Evolutionary conservation across 2,113 vertebrate species (phyloP).

Genomic region (Austrofundulus limnaeus): DNA sequence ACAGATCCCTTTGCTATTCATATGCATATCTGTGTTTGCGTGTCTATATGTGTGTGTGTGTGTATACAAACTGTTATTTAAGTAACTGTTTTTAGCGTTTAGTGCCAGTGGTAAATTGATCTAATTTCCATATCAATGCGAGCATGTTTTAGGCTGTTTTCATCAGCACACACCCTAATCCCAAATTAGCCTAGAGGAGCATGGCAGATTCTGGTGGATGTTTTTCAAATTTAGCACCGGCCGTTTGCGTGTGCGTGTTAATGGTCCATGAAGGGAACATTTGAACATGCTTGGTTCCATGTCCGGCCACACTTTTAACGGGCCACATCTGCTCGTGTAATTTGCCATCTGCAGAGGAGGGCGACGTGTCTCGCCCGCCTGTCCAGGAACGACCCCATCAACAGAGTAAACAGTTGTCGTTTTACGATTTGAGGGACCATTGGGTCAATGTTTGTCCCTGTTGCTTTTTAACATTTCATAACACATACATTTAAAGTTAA

Average conservation of each 20-base stretch:
- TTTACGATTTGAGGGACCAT: not conserved
- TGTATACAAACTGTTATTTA: slow-evolving; percentile 49
- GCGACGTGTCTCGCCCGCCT: slow-evolving; percentile 31
- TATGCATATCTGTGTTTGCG: slow-evolving; percentile 9
- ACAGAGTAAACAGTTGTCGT: not conserved
- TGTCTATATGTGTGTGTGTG: slow-evolving; percentile 18
- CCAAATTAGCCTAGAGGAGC: slow-evolving; percentile 42
- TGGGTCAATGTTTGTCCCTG: not conserved
- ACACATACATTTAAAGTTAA: not conserved
- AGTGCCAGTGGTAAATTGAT: slow-evolving; percentile 38
- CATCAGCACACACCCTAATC: slow-evolving; percentile 53
- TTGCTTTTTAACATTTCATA: not conserved
- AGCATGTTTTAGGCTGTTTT: slow-evolving; percentile 52
- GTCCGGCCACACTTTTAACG: slow-evolving; percentile 30
- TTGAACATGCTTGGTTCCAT: slow-evolving; percentile 21
- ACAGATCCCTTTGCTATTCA: slow-evolving; percentile 58
- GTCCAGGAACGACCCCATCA: not conserved
- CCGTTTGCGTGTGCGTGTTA: slow-evolving; percentile 29
- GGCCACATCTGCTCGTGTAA: slow-evolving; percentile 54
- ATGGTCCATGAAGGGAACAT: slow-evolving; percentile 34
- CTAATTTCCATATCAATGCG: slow-evolving; percentile 69
- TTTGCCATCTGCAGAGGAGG: slow-evolving; percentile 60
- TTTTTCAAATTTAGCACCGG: slow-evolving; percentile 27
- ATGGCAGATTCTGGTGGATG: slow-evolving; percentile 32
- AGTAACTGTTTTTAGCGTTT: slow-evolving; percentile 62